Percentiles rank a stretch among this genome's conserved stretches.
Conservation (phyloP, 2,888 invertebrate species). For the Polyommatus icarus region DNA sequence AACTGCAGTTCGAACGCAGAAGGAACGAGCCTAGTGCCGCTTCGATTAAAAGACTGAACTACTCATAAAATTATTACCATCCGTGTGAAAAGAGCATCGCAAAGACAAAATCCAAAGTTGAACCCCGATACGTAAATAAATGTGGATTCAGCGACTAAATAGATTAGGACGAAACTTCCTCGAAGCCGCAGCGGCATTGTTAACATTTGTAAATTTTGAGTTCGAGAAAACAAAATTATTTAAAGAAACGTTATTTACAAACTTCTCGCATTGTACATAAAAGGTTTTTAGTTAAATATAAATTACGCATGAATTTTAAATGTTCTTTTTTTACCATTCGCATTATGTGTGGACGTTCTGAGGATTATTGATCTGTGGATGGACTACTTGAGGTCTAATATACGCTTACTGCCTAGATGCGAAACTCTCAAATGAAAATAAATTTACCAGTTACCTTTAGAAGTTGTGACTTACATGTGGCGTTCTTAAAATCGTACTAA, state of each 20-base stretch:
- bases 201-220: conserved; percentile 16
- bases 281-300: conserved; percentile 20
- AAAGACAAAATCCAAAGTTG: not conserved
- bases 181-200: not conserved
- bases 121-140: conserved; percentile 2
- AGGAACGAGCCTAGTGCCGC: conserved; percentile 17
- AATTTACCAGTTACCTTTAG: not conserved
- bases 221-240: conserved; percentile 14
- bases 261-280: conserved; percentile 26
- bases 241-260: conserved; percentile 28
- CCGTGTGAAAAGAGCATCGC: not conserved
- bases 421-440: not conserved
- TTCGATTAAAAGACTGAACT: conserved; percentile 13
- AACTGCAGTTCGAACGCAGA: conserved; percentile 1
- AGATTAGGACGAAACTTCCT: not conserved
- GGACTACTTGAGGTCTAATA: not conserved
- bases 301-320: conserved; percentile 29
- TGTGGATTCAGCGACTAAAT: not conserved
- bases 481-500: not conserved
- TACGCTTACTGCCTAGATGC: not conserved
- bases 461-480: not conserved
- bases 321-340: conserved; percentile 25
- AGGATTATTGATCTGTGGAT: not conserved
- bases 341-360: not conserved
- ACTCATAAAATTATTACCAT: conserved; percentile 12